Percentiles rank a stretch among this genome's conserved stretches.
phyloP scores from a whole-genome alignment of 2,113 vertebrate genomes.

The Sinosuthora webbiana region DNA sequence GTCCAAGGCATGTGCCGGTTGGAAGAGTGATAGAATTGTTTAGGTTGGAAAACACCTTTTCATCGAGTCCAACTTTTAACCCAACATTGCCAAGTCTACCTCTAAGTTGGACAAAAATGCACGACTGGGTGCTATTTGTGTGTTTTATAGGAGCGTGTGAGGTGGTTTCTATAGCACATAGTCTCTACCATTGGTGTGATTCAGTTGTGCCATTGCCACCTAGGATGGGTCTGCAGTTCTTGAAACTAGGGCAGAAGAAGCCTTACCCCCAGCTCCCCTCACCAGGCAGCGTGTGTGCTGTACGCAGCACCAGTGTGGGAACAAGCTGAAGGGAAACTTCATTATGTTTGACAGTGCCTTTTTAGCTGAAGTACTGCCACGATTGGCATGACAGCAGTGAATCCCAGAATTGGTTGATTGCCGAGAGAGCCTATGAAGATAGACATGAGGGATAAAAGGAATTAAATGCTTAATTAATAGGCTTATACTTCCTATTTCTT shows the following conservation, averaged over 20 bases:
- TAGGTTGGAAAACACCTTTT: background rate
- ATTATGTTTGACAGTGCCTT: constrained; percentile 28
- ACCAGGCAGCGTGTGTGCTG: background rate
- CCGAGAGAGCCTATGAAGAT: constrained; percentile 1
- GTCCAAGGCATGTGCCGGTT: background rate
- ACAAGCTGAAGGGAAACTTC: background rate
- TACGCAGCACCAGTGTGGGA: background rate
- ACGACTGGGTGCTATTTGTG: background rate
- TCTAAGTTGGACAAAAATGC: background rate
- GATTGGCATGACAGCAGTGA: constrained; percentile 39
- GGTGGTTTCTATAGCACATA: background rate
- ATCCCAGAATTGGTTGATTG: constrained; percentile 51
- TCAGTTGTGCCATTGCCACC: background rate
- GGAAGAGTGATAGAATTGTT: background rate
- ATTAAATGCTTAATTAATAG: constrained; percentile 46
- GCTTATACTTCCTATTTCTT: background rate
- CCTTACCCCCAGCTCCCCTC: background rate
- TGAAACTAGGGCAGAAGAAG: background rate
- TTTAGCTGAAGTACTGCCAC: constrained; percentile 13
- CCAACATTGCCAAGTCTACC: background rate
- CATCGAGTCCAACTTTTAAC: accelerated
- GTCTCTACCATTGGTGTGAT: background rate
- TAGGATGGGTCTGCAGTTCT: background rate
- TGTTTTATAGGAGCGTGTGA: background rate
- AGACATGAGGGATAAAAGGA: constrained; percentile 16